Conservation (phyloP, 2,113 vertebrate genomes). For the Lycaon pictus region DNA sequence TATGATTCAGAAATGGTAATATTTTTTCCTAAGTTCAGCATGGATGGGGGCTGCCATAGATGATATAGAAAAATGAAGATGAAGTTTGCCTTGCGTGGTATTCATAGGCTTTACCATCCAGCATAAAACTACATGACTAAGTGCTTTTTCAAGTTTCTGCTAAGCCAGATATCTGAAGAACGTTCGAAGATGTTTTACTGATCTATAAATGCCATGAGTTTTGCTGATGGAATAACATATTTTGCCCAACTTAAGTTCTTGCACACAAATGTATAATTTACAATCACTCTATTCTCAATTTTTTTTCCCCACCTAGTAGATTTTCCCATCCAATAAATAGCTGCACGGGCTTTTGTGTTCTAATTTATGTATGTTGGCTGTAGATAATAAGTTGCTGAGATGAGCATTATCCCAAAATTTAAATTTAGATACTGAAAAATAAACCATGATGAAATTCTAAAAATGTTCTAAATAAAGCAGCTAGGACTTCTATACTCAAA, state of each 20-base stretch:
- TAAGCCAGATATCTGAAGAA: conserved; percentile 66
- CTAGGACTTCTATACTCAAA: background rate
- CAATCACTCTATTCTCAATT: conserved; percentile 34
- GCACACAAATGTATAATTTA: conserved; percentile 66
- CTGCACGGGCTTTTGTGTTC: conserved; percentile 43
- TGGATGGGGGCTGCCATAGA: background rate
- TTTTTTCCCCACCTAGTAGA: background rate
- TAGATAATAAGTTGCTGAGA: conserved; percentile 64
- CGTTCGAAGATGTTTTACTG: conserved; percentile 70
- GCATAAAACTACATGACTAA: conserved; percentile 30
- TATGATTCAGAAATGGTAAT: conserved; percentile 30
- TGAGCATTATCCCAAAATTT: conserved; percentile 58
- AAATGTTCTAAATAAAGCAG: conserved; percentile 46
- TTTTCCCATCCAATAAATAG: conserved; percentile 52
- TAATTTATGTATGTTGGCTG: conserved; percentile 66
- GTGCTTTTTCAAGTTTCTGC: conserved; percentile 64
- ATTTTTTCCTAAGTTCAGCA: conserved; percentile 43
- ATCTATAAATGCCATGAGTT: conserved; percentile 68
- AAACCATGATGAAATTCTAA: conserved; percentile 46
- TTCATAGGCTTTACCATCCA: conserved; percentile 54
- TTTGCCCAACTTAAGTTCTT: conserved; percentile 65
- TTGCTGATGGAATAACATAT: conserved; percentile 74
- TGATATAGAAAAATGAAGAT: conserved; percentile 59
- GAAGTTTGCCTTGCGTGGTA: conserved; percentile 60
- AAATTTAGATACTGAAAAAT: conserved; percentile 70